Base-by-base conservation (phyloP, 2,888 invertebrate species). In the Folsomia candida region DNA sequence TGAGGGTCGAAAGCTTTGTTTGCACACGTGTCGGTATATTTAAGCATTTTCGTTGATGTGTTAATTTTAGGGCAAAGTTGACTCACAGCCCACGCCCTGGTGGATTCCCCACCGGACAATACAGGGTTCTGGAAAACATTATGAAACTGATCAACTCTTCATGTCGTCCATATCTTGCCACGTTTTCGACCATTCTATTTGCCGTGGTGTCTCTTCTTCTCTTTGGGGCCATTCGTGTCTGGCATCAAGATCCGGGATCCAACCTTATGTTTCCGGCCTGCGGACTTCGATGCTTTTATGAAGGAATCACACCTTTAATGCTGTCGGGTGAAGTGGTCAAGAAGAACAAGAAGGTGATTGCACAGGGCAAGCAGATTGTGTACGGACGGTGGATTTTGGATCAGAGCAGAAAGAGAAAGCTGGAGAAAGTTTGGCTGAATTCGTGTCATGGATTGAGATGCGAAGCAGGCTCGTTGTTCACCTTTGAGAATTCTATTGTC, bases 201-300 rank as follows among this genome's bases (percentile, higher is more conserved):
- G 24, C 51, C n/a, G 61, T 69, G 20, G 59, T 61, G 6, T 25
- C 59, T 22, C 2, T 69, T 1, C 69, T 72, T 20, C 22, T 72
- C 20, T 72, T 65, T 63, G 72, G 68, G 9, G 24, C 60, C 14
- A 64, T 72, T 25, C 47, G 72, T 6, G 27, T 68, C 58, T 64
- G 61, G 60, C 65, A 68, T 24, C 14, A 25, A 18, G 66, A 68
- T 25, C 58, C 60, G 1, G 11, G 4, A 6, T 51, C 69, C 4
- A 68, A 72, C 47, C 4, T 65, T n/a, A 68, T 72, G 66, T 72
- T 72, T 28, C 72, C 72, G 4, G 11, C 69, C 26, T 71, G 71
- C 29, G 68, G 72, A 24, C 14, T 29, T n/a, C 29, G 72, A 1
- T 72, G 72, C 28, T 51, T 47, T 11, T 72, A 66, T 51, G 72